Evolutionary conservation across 1,140 invertebrate genomes (phyloP).

Genomic region (Myzus persicae): DNA sequence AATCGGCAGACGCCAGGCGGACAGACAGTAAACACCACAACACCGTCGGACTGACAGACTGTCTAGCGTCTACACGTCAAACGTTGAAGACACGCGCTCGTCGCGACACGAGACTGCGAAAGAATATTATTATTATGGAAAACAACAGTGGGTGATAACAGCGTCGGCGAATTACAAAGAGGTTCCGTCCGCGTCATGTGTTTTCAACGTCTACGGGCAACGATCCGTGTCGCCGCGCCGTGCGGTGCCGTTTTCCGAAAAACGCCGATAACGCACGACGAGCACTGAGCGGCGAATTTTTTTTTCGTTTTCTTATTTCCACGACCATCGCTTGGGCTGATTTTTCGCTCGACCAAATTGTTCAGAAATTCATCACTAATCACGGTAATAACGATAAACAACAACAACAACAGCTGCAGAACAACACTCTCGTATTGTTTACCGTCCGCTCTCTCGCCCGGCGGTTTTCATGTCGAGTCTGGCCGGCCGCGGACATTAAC

Average conservation of each 20-base stretch:
- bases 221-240: background rate
- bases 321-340: background rate
- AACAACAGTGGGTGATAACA: constrained; percentile 10
- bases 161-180: background rate
- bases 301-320: background rate
- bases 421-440: background rate
- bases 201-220: constrained; percentile 19
- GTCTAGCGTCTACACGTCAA: too few species aligned
- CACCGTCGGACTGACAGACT: too few species aligned
- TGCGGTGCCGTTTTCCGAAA: background rate
- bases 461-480: constrained; percentile 23
- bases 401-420: background rate
- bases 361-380: background rate
- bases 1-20: too few species aligned
- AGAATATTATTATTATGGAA: background rate
- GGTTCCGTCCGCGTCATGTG: background rate
- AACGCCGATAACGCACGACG: constrained; percentile 53
- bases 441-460: background rate
- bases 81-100: background rate
- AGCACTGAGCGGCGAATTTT: background rate
- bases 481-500: background rate
- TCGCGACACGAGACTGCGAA: background rate
- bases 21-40: background rate
- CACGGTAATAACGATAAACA: background rate
- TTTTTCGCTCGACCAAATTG: background rate